These are phyloP conservation scores for Oreohelix idahoensis DNA, from an alignment of 1,140 invertebrate genomes.

Conservation along the genomic window DNA sequence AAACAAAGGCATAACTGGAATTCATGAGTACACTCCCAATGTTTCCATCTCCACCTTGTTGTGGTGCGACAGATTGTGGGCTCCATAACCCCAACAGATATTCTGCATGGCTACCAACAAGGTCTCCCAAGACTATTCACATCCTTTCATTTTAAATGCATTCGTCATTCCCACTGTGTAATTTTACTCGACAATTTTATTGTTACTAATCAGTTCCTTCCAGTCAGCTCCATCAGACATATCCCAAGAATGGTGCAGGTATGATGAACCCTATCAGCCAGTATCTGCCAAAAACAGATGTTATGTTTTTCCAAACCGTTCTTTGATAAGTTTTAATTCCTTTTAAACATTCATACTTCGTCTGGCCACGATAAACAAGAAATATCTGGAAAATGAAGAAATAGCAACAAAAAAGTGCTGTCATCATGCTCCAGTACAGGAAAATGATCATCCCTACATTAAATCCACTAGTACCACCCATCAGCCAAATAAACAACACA, in stretches of 20 bases:
- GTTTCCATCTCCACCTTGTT: no score
- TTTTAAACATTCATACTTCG: conserved; percentile 77
- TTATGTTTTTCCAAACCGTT: conserved; percentile 42
- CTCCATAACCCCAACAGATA: no score
- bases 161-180: no score
- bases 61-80: no score
- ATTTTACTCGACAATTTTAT: no score
- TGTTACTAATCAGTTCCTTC: conserved; percentile 10
- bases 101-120: no score
- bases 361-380: conserved; percentile 81
- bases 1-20: no score
- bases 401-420: conserved; percentile 55
- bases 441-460: conserved; percentile 76
- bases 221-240: conserved; percentile 51
- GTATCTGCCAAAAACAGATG: conserved; percentile 57
- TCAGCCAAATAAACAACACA: conserved; percentile 38
- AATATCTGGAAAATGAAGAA: conserved; percentile 70
- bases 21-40: no score
- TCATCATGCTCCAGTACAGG: conserved; percentile 80
- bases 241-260: conserved; percentile 52
- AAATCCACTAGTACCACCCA: conserved; percentile 23
- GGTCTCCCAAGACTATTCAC: no score
- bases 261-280: conserved; percentile 57
- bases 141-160: no score
- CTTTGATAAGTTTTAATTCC: conserved; percentile 46